Evolutionary conservation across 2,113 vertebrate genomes (phyloP), one percentile per base, ranked within the genome.

Genomic region (Gobio gobio): DNA sequence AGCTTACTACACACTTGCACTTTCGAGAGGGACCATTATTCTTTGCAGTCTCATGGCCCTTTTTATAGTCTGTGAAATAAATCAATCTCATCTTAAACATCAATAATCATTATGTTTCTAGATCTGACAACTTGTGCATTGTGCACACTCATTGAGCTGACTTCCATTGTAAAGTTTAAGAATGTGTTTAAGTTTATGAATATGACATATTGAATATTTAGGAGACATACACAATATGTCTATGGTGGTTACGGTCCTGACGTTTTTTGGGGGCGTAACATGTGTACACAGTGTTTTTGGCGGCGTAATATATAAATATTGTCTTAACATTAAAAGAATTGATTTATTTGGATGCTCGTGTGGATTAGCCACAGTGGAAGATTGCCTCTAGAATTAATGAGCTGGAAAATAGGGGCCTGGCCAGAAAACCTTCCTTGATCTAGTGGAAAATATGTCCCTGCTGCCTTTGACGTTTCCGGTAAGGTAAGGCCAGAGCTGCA

Each of bases 301-400:
- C 54, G 64, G 9, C 43, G 2, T 43, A 54, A n/a, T 63, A n/a
- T 79, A 82, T 83, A 87, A 78, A 88, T 85, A 82, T 88, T 88
- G 78, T 88, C 81, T 82, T 78, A 82, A 87, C 86, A 84, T 87
- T 84, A 86, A 76, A 82, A 77, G 16, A 74, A 86, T 85, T 78
- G 72, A 86, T 89, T 89, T 63, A 85, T 83, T 83, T 82, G 56
- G 82, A 89, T 81, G 56, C 8, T 58, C 73, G 82, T 16, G 51
- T 47, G 63, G 61, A 86, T 88, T 56, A 88, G 58, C 73, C 78
- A 73, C 84, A 73, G 77, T 68, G 47, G 78, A 78, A 56, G 85
- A 43, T 83, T 78, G 82, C 64, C 33, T 88, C 82, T 58, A 80
- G 26, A 85, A 79, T 82, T 89, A 89, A 89, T 89, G 85, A 89